Percentiles rank a stretch among this genome's conserved stretches.
Evolutionary conservation across 1,140 invertebrate species (phyloP).

Genomic region (Cecropterus lyciades): DNA sequence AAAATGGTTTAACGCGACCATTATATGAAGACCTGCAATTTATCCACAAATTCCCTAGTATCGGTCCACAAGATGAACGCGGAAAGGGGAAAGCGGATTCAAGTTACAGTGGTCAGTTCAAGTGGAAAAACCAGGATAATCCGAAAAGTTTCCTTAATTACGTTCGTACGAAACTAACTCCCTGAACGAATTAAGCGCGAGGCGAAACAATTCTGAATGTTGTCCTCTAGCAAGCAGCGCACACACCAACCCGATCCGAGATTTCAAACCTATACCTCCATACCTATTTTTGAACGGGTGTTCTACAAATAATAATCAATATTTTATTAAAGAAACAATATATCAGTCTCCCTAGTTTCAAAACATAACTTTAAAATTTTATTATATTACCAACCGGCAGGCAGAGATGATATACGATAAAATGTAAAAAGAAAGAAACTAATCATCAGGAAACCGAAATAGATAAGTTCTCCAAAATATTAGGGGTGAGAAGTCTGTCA

Average conservation of each 20-base stretch:
- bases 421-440: too few species aligned
- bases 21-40: conserved; percentile 50
- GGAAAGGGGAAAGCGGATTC: conserved; percentile 43
- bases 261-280: conserved; percentile 3
- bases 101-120: conserved; percentile 48
- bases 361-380: too few species aligned
- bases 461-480: too few species aligned
- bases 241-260: background rate
- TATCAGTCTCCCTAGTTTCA: too few species aligned
- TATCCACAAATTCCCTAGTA: conserved; percentile 38
- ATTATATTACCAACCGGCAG: too few species aligned
- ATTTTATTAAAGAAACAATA: too few species aligned
- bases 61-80: conserved; percentile 37
- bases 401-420: too few species aligned
- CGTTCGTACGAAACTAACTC: conserved; percentile 71
- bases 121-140: conserved; percentile 77
- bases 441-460: too few species aligned
- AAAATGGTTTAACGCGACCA: conserved; percentile 63
- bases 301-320: too few species aligned
- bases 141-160: conserved; percentile 81
- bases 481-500: too few species aligned
- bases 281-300: too few species aligned
- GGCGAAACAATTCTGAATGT: conserved; percentile 50
- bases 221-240: conserved; percentile 22
- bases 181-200: conserved; percentile 71